Evolutionary conservation across 2,888 invertebrate species (phyloP).

Genomic region (Prosopocoilus inquinatus): DNA sequence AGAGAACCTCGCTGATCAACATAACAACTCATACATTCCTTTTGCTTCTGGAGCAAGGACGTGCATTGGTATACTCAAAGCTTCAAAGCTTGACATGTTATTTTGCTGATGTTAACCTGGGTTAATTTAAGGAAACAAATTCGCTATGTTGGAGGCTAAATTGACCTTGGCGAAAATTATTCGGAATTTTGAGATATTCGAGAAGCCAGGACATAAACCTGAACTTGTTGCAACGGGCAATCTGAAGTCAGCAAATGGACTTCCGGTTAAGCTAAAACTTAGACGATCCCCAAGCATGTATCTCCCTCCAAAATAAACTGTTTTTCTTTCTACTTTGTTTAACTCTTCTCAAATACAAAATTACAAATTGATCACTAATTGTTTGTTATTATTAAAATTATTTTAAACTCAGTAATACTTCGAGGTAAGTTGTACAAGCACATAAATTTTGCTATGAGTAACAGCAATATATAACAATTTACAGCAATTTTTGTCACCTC

Average conservation of each 20-base stretch:
- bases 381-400: too few relatives aligned
- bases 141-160: slow-evolving; percentile 1
- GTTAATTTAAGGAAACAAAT: background rate
- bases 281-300: background rate
- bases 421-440: too few relatives aligned
- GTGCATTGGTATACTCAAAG: slow-evolving; percentile 8
- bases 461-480: too few relatives aligned
- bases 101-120: background rate
- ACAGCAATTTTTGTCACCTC: too few relatives aligned
- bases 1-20: slow-evolving; percentile 2
- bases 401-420: too few relatives aligned
- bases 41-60: slow-evolving; percentile 11
- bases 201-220: slow-evolving; percentile 5
- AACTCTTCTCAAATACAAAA: too few relatives aligned
- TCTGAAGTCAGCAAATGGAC: slow-evolving; percentile 16
- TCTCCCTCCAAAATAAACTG: too few relatives aligned
- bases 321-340: too few relatives aligned
- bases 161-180: background rate
- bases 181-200: slow-evolving; percentile 10
- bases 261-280: slow-evolving; percentile 9
- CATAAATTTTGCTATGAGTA: too few relatives aligned
- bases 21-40: background rate
- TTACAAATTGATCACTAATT: too few relatives aligned
- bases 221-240: slow-evolving; percentile 2
- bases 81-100: background rate